phyloP scores from a whole-genome alignment of 2,797 vertebrate genomes.

The Channa striata region DNA sequence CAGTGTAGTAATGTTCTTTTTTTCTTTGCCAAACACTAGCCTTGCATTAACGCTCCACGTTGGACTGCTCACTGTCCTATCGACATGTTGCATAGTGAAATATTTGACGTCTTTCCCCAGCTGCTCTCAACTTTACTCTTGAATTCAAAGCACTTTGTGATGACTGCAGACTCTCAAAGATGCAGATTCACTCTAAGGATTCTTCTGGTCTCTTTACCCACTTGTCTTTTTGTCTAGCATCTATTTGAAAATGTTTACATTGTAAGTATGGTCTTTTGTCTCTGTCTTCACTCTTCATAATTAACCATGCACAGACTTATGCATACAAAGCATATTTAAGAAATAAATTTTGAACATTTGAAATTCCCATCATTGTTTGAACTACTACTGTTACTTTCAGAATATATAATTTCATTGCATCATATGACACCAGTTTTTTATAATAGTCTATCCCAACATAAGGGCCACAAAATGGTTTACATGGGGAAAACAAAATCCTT shows the following conservation, averaged over 20 bases:
- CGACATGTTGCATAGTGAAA: constrained; percentile 55
- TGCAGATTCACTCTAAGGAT: constrained; percentile 33
- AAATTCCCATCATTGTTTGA: constrained; percentile 25
- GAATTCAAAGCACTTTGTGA: constrained; percentile 73
- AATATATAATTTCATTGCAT: neutral
- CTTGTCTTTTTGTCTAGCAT: constrained; percentile 34
- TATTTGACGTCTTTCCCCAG: neutral
- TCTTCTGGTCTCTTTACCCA: constrained; percentile 9
- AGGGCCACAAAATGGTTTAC: no score
- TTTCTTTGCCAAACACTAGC: constrained; percentile 57
- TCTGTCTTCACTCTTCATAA: constrained; percentile 22
- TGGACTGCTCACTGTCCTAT: constrained; percentile 49
- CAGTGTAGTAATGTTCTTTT: constrained; percentile 6
- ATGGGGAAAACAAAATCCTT: no score
- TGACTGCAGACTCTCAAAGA: constrained; percentile 41
- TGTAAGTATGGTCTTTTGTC: constrained; percentile 29
- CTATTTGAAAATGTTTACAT: constrained; percentile 72
- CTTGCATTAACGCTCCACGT: constrained; percentile 64
- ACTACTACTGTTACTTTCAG: neutral
- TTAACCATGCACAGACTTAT: constrained; percentile 51
- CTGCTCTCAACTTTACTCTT: constrained; percentile 28
- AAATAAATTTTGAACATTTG: constrained; percentile 76
- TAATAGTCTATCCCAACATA: no score
- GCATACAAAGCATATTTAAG: constrained; percentile 66
- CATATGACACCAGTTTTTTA: neutral